phyloP scores from a whole-genome alignment of 2,888 invertebrate species.

The Spodoptera picta region DNA sequence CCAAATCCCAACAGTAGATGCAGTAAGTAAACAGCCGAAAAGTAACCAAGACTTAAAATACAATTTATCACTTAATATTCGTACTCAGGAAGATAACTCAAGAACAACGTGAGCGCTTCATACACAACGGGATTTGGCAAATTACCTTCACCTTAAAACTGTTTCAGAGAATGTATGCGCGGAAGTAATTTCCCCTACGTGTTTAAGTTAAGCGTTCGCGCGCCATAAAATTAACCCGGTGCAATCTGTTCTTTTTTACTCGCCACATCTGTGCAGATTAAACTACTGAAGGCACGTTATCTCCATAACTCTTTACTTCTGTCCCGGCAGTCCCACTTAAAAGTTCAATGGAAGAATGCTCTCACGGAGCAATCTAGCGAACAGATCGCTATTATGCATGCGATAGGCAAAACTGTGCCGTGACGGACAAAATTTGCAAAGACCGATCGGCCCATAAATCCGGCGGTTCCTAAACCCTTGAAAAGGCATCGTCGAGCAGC shows the following conservation, averaged over 20 bases:
- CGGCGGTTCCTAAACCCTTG: conserved; percentile 82
- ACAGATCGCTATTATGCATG: conserved; percentile 72
- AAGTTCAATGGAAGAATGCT: conserved; percentile 69
- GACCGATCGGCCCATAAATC: conserved; percentile 81
- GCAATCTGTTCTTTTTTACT: conserved; percentile 72
- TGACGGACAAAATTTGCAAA: conserved; percentile 79
- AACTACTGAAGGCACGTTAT: conserved; percentile 69
- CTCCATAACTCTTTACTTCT: conserved; percentile 72
- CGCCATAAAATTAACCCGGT: conserved; percentile 75
- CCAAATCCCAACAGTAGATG: not conserved
- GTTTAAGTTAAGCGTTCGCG: conserved; percentile 75
- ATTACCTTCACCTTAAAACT: conserved; percentile 76
- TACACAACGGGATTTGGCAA: conserved; percentile 72
- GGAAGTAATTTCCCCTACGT: conserved; percentile 78
- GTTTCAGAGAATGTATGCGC: conserved; percentile 72
- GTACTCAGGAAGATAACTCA: conserved; percentile 39
- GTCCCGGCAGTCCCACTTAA: conserved; percentile 62
- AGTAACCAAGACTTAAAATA: conserved; percentile 11
- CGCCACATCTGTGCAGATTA: conserved; percentile 67
- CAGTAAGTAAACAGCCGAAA: not conserved
- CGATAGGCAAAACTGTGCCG: conserved; percentile 74
- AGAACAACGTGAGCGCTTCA: conserved; percentile 63
- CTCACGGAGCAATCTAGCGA: conserved; percentile 59
- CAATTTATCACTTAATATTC: conserved; percentile 39
- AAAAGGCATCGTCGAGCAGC: conserved; percentile 82